Conservation (phyloP, 2,888 invertebrate species). For the Neuroscelio doddi region DNA sequence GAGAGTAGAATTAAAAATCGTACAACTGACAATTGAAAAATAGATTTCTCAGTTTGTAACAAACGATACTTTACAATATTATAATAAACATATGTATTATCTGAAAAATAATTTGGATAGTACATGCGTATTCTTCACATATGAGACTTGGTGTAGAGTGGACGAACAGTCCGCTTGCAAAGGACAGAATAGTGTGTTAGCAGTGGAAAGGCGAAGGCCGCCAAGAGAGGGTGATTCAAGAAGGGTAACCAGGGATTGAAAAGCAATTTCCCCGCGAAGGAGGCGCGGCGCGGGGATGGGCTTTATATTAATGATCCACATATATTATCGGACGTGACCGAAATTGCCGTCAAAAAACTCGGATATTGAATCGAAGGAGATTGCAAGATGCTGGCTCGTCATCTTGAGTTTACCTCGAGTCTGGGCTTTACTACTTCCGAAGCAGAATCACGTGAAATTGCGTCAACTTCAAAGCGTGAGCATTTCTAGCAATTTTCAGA, state of each 20-base stretch:
- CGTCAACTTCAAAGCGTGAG: conserved; percentile 35
- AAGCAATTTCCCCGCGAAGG: conserved; percentile 71
- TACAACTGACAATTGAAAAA: too few species aligned
- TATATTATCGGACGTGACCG: conserved; percentile 73
- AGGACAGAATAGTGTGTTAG: conserved; percentile 25
- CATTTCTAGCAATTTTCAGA: conserved; percentile 17
- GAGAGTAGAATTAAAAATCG: too few species aligned
- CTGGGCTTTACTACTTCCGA: conserved; percentile 35
- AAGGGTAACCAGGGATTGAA: conserved; percentile 70
- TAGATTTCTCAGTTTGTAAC: too few species aligned
- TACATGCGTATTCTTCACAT: conserved; percentile 40
- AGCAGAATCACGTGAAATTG: conserved; percentile 25
- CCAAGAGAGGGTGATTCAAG: conserved; percentile 50
- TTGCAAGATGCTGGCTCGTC: conserved; percentile 67
- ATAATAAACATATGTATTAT: too few species aligned
- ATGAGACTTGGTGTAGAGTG: conserved; percentile 21
- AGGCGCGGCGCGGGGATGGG: conserved; percentile 60
- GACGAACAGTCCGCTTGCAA: conserved; percentile 34
- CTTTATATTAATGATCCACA: conserved; percentile 73
- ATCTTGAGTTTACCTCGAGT: conserved; percentile 45
- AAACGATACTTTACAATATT: too few species aligned
- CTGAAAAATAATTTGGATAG: conserved; percentile 12
- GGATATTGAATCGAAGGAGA: conserved; percentile 72
- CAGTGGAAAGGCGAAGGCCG: conserved; percentile 40
- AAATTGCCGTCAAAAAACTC: conserved; percentile 73